Conservation (phyloP, 2,888 invertebrate species). For the Baronia brevicornis region DNA sequence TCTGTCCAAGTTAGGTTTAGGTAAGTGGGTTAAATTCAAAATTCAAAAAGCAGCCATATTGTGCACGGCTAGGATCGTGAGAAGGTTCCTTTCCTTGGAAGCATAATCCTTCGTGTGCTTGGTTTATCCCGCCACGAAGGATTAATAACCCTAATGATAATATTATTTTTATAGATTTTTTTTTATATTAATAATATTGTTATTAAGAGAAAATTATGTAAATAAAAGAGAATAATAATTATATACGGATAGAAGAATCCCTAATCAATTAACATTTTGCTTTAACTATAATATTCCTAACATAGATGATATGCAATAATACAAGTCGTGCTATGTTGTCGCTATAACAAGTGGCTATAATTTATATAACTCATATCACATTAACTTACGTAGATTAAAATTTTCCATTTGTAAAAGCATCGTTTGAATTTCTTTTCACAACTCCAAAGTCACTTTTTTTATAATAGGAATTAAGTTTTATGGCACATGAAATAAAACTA, state of each 20-base stretch:
- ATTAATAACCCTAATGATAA: too few relatives aligned
- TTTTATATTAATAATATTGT: too few relatives aligned
- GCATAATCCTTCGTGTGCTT: too few relatives aligned
- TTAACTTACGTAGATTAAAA: conserved; percentile 70
- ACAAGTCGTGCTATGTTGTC: conserved; percentile 62
- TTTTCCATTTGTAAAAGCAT: conserved; percentile 53
- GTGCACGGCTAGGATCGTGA: too few relatives aligned
- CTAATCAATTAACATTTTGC: conserved; percentile 26
- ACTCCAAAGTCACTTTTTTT: conserved; percentile 58
- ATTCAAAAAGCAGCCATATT: too few relatives aligned
- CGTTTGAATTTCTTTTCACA: conserved; percentile 66
- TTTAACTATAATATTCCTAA: conserved; percentile 40
- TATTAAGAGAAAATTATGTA: too few relatives aligned
- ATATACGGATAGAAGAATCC: conserved; percentile 37
- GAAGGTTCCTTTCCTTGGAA: too few relatives aligned
- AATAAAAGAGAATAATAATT: conserved; percentile 11
- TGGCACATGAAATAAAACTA: conserved; percentile 63
- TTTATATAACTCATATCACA: conserved; percentile 69
- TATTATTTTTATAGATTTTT: too few relatives aligned
- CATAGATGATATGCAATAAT: conserved; percentile 69
- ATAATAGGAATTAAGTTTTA: conserved; percentile 48
- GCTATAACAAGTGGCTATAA: conserved; percentile 67
- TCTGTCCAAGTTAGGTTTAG: too few relatives aligned
- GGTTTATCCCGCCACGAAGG: too few relatives aligned
- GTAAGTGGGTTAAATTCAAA: too few relatives aligned